Evolutionary conservation across 2,888 invertebrate species (phyloP), one percentile per base, ranked within the genome.

Genomic region (Boloria selene): DNA sequence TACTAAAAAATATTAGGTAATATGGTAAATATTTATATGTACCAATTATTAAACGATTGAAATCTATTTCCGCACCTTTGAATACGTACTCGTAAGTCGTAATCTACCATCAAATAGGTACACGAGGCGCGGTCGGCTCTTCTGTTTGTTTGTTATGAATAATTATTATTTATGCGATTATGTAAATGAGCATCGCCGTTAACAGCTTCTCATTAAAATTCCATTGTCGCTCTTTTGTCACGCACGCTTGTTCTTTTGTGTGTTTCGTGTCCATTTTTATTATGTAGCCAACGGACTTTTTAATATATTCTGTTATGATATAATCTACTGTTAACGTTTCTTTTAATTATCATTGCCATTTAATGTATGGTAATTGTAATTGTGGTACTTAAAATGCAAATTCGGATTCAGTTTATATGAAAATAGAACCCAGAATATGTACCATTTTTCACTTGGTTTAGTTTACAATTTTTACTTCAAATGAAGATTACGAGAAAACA

Each of bases 131-230:
- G n/a, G 47, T 42, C 45, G 54, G 74, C 73, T 77, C 70, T 79
- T 79, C 80, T 80, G 84, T 83, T 77, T 81, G 78, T 86, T 85
- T 83, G 81, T 83, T 85, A 86, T 85, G 83, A 85, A 86, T 87
- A 85, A 86, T 86, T 83, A 86, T 86, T 83, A 85, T 86, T 82
- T 81, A 87, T 86, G 84, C 84, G 82, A 85, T 88, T 90, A 91
- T 89, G 88, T 82, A 86, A 82, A 90, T 88, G 80, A 74, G 78
- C 75, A 82, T 83, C 78, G 82, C 85, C 82, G 84, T 84, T 88
- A 86, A 85, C 85, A 79, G 79, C 78, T 77, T 75, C 85, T 87
- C 86, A 88, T 90, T 90, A 87, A 87, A 86, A 90, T 90, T 88
- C 88, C 83, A 83, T 89, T 88, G 88, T 87, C 78, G 78, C 77